These are phyloP conservation scores for Neosilurus hyrtlii DNA, from an alignment of 2,797 vertebrate species.

Conservation along the genomic window DNA sequence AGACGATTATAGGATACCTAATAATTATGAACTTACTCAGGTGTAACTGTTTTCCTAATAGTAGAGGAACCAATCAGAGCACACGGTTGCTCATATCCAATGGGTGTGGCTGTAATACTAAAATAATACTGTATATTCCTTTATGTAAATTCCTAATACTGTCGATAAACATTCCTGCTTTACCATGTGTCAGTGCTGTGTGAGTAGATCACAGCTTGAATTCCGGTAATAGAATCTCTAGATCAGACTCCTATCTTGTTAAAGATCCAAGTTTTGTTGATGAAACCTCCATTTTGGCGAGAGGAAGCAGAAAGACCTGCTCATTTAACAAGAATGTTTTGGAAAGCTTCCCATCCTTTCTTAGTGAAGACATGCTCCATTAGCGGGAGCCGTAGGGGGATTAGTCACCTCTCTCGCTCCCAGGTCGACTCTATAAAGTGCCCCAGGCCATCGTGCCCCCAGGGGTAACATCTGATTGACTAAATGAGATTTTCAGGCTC, in stretches of 20 bases:
- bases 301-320: constrained; percentile 1
- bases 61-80: too few relatives aligned
- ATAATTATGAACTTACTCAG: too few relatives aligned
- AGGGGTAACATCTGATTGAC: constrained; percentile 41
- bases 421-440: constrained; percentile 32
- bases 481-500: constrained; percentile 51
- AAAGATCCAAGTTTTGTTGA: background rate
- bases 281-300: constrained; percentile 18
- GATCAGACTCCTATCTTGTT: background rate
- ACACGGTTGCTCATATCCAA: too few relatives aligned
- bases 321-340: constrained; percentile 28
- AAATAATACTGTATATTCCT: too few relatives aligned
- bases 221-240: background rate
- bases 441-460: constrained; percentile 28
- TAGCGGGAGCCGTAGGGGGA: constrained; percentile 34
- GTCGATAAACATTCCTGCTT: background rate
- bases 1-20: too few relatives aligned
- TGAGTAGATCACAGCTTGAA: background rate
- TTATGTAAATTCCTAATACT: too few relatives aligned
- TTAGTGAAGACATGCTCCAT: constrained; percentile 28
- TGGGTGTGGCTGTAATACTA: too few relatives aligned
- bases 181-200: background rate
- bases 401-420: constrained; percentile 46
- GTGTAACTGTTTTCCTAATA: too few relatives aligned
- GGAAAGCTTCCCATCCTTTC: constrained; percentile 10